Percentiles rank a stretch among this genome's conserved stretches.
These are phyloP conservation scores for Neodiprion virginianus DNA, from an alignment of 1,140 invertebrate species.

Conservation along the genomic window DNA sequence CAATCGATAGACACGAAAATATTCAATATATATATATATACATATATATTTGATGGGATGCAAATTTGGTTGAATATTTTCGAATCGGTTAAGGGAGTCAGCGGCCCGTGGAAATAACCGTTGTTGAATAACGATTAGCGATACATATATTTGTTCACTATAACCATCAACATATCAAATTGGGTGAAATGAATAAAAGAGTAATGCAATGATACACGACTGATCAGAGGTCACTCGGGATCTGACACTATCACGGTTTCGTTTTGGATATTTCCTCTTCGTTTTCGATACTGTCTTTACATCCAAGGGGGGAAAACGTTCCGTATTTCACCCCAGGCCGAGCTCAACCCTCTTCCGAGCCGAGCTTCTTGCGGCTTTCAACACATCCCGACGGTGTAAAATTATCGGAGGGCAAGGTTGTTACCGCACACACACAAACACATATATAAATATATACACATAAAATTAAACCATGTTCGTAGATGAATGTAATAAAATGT, in stretches of 20 bases:
- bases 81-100: neutral
- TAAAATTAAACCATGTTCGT: slow-evolving; percentile 29
- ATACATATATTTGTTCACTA: neutral
- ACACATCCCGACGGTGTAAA: neutral
- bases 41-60: neutral
- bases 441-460: neutral
- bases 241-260: too few species aligned
- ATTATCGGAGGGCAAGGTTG: neutral
- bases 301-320: too few species aligned
- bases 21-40: neutral
- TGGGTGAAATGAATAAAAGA: neutral
- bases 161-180: neutral
- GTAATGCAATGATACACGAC: too few species aligned
- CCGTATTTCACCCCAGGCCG: too few species aligned
- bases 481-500: slow-evolving; percentile 55
- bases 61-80: neutral
- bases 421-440: neutral
- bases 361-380: neutral
- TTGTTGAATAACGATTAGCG: slow-evolving; percentile 2
- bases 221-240: too few species aligned
- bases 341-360: neutral
- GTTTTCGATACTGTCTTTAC: too few species aligned
- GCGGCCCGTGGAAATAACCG: neutral
- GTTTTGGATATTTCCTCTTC: too few species aligned
- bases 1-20: neutral